Evolutionary conservation across 2,113 vertebrate genomes (phyloP), one percentile per base, ranked within the genome.

Genomic region (Microtus montanus): DNA sequence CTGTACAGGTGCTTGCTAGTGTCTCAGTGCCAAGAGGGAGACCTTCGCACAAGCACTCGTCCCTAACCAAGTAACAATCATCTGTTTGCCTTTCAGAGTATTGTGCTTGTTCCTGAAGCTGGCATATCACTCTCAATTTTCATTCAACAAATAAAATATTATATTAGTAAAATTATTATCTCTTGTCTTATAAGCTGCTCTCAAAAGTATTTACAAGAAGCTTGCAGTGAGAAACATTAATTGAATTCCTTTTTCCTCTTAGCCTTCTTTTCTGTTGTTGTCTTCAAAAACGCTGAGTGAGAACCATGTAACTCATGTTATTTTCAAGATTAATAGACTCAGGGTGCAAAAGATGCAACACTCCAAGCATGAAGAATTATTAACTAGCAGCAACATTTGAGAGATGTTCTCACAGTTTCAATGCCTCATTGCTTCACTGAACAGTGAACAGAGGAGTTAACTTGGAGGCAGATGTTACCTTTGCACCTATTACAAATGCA

Each of bases 321-420:
- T 98, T 98, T 98, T 93, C 82, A 97, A 97, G 97, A 98, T 98
- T 96, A 98, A 98, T 97, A 97, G 94, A 89, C 97, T 97, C 49
- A 14, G 30, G n/a, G 94, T 94, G 89, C 85, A 96, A 97, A 96
- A 98, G 95, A 94, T 96, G 97, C 95, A 96, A 66, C 86, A 96
- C 95, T 97, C 92, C 82, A 66, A 98, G 98, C 98, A 97, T 98
- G 98, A 98, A 98, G 96, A 97, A 96, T 98, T 98, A 97, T 97
- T 98, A 98, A 97, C 93, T 66, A 97, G 94, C 89, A 96, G 79
- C 7, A 2, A 77, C 38, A 8, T 98, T 94, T 84, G 97, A 98
- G 95, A 89, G 97, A 98, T 96, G 93, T 84, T 97, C 85, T 95
- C 80, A 68, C 13, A 10, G 98, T 98, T 97, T 97, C 92, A 97